These are phyloP conservation scores for Clistopyga incitator DNA, from an alignment of 2,888 invertebrate genomes.

Conservation along the genomic window DNA sequence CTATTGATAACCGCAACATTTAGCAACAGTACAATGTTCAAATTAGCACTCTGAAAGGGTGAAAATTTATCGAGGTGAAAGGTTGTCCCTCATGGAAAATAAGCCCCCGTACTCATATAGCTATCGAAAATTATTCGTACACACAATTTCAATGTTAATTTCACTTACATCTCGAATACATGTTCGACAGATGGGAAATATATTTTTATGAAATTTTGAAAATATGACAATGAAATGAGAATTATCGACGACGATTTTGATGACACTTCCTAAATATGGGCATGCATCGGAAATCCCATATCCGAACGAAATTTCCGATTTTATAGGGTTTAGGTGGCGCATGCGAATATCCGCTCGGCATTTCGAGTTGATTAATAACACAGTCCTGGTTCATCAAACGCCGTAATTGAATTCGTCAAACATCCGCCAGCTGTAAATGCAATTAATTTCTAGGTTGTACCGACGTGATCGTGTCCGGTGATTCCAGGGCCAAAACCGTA, in stretches of 20 bases:
- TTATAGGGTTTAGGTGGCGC: background rate
- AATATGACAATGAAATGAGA: too few species aligned
- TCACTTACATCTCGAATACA: too few species aligned
- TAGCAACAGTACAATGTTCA: background rate
- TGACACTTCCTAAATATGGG: background rate
- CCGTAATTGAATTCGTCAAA: slow-evolving; percentile 26
- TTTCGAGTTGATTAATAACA: slow-evolving; percentile 28
- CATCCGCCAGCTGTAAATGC: slow-evolving; percentile 6
- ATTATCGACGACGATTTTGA: too few species aligned
- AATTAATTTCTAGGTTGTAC: slow-evolving; percentile 41
- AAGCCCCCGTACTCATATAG: too few species aligned
- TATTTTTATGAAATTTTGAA: too few species aligned
- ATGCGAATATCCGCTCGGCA: background rate
- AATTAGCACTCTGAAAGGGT: background rate
- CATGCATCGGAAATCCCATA: background rate
- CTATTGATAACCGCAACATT: background rate
- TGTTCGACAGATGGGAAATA: too few species aligned
- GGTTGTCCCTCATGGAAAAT: too few species aligned
- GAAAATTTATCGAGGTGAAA: too few species aligned
- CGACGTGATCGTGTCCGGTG: background rate
- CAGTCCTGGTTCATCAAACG: slow-evolving; percentile 20
- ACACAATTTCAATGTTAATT: too few species aligned
- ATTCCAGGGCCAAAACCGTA: background rate
- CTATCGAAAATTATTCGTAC: too few species aligned
- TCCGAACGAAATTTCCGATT: background rate